phyloP scores from a whole-genome alignment of 92 coral and sea anemone species.

The Palythoa grandiflora region DNA sequence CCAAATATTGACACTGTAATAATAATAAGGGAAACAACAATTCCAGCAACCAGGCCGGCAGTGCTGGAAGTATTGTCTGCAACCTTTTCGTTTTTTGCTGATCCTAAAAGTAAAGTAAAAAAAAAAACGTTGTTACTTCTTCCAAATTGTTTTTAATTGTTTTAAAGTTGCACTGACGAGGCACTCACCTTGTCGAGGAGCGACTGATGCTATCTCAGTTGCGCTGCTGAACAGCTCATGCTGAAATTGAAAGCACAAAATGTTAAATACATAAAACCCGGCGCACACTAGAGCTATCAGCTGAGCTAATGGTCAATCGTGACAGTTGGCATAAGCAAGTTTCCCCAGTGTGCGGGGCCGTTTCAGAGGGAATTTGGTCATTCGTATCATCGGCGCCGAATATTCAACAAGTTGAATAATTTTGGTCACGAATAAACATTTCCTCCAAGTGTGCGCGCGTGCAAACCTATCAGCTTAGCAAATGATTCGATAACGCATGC shows the following conservation, averaged over 20 bases:
- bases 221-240: constrained; percentile 9
- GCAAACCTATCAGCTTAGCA: too few relatives aligned
- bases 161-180: background rate
- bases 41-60: background rate
- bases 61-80: background rate
- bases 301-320: too few relatives aligned
- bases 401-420: too few relatives aligned
- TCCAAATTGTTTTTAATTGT: background rate
- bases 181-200: background rate
- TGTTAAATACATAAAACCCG: background rate
- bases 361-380: too few relatives aligned
- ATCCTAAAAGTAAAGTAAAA: background rate
- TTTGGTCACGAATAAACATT: too few relatives aligned
- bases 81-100: background rate
- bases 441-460: too few relatives aligned
- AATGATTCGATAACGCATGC: too few relatives aligned
- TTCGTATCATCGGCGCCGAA: too few relatives aligned
- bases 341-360: too few relatives aligned
- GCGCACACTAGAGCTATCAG: too few relatives aligned
- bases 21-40: background rate
- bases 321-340: too few relatives aligned
- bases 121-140: background rate
- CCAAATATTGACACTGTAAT: background rate
- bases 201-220: background rate
- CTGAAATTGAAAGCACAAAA: background rate